phyloP scores from a whole-genome alignment of 2,888 invertebrate species.

The Drosophila nr. perissopoda region DNA sequence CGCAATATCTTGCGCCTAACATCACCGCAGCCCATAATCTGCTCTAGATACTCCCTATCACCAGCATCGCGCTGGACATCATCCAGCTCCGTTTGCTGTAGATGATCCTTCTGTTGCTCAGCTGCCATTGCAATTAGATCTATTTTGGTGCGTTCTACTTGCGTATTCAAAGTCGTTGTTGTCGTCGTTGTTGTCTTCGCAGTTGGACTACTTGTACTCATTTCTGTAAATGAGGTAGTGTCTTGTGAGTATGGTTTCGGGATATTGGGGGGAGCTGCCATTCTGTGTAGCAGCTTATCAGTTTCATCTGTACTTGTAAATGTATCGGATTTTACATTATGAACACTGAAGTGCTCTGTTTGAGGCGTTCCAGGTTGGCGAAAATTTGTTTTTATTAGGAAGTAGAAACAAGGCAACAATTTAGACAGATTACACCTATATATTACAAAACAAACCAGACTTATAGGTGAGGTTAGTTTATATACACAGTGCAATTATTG shows the following conservation, averaged over 20 bases:
- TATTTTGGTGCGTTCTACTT: slow-evolving; percentile 64
- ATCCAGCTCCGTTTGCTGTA: slow-evolving; percentile 27
- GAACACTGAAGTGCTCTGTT: slow-evolving; percentile 84
- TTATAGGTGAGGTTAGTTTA: slow-evolving; percentile 67
- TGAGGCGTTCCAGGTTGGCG: slow-evolving; percentile 63
- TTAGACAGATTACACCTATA: slow-evolving; percentile 76
- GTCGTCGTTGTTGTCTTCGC: slow-evolving; percentile 61
- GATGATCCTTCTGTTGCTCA: slow-evolving; percentile 14
- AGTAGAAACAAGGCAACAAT: slow-evolving; percentile 80
- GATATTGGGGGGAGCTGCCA: slow-evolving; percentile 61
- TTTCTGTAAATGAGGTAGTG: slow-evolving; percentile 84
- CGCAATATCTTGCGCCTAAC: slow-evolving; percentile 87
- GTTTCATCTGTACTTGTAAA: slow-evolving; percentile 81
- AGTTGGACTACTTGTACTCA: slow-evolving; percentile 83
- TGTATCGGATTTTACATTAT: slow-evolving; percentile 75
- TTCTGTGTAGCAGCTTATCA: slow-evolving; percentile 80
- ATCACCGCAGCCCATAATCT: slow-evolving; percentile 85
- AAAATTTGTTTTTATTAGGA: slow-evolving; percentile 50
- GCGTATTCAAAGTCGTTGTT: slow-evolving; percentile 56
- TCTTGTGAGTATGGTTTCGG: slow-evolving; percentile 71
- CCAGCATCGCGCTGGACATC: slow-evolving; percentile 45
- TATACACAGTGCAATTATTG: slow-evolving; percentile 70
- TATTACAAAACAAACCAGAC: slow-evolving; percentile 65
- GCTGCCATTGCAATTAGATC: slow-evolving; percentile 45
- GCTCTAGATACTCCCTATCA: slow-evolving; percentile 75